A percentile compares a stretch with the other conserved stretches of the same genome.
Evolutionary conservation across 1,140 invertebrate genomes (phyloP).

Genomic region (Pteromalus puparum): DNA sequence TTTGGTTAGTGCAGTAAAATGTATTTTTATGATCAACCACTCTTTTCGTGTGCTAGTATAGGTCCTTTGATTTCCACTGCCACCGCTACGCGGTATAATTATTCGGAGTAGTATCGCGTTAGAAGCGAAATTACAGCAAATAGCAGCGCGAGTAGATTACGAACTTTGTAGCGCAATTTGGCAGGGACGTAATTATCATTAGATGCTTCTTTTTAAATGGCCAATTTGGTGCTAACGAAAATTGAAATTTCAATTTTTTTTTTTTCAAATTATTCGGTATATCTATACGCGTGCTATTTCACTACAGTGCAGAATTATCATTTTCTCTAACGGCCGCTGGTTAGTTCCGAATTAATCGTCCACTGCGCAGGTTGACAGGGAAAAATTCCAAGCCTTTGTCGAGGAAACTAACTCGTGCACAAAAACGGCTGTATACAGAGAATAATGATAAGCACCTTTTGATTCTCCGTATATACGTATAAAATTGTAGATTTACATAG

Average conservation of each 20-base stretch:
- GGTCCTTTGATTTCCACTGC: background rate
- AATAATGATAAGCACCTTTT: too few relatives aligned
- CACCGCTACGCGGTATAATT: background rate
- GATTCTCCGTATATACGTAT: too few relatives aligned
- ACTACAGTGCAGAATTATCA: too few relatives aligned
- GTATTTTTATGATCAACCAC: slow-evolving; percentile 6
- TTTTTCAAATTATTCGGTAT: too few relatives aligned
- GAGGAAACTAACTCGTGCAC: background rate
- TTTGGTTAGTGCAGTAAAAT: background rate
- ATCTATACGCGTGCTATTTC: too few relatives aligned
- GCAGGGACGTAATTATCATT: background rate
- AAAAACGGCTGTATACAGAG: too few relatives aligned
- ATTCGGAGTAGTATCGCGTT: background rate
- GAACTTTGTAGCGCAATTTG: background rate
- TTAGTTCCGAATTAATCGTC: too few relatives aligned
- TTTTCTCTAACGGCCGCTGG: too few relatives aligned
- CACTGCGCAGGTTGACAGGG: too few relatives aligned
- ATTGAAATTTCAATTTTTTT: background rate
- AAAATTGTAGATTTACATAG: too few relatives aligned
- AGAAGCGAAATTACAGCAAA: background rate
- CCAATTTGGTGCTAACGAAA: background rate
- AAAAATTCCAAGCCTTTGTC: too few relatives aligned
- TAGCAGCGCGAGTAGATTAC: background rate
- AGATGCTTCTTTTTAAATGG: background rate
- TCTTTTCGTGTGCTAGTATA: background rate